Evolutionary conservation across 2,888 invertebrate species (phyloP).

Genomic region (Cataglyphis rosenhaueri): DNA sequence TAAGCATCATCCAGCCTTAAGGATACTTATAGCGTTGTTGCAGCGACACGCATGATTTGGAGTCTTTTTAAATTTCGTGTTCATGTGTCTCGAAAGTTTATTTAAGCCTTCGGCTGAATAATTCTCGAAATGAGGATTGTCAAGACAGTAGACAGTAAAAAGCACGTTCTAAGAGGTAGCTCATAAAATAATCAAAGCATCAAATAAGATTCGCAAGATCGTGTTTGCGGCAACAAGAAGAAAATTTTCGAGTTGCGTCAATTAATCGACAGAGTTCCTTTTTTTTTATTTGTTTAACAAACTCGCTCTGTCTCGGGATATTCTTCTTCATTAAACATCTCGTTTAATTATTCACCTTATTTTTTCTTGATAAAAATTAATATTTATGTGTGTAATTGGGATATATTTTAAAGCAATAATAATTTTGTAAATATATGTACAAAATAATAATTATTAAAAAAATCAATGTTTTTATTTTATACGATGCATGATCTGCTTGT

Average conservation of each 20-base stretch:
- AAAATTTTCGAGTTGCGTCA: conserved; percentile 53
- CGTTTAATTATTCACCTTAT: not conserved
- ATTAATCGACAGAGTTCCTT: conserved; percentile 40
- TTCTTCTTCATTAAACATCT: not conserved
- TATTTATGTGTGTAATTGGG: not conserved
- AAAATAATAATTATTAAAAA: not conserved
- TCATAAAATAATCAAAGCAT: conserved; percentile 69
- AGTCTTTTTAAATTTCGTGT: not conserved
- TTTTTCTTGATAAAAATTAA: not conserved
- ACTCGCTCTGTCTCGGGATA: not conserved
- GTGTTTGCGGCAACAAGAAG: conserved; percentile 2
- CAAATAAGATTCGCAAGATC: conserved; percentile 60
- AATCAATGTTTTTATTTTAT: not conserved
- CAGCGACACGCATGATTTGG: not conserved
- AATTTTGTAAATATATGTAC: no score
- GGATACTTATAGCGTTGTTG: not conserved
- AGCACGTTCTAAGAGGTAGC: conserved; percentile 72
- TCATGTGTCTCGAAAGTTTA: conserved; percentile 25
- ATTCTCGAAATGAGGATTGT: conserved; percentile 18
- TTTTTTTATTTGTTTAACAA: not conserved
- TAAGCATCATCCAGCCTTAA: not conserved
- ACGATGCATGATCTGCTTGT: not conserved
- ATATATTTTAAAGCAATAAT: not conserved
- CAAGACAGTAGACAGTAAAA: conserved; percentile 48
- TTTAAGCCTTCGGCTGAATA: not conserved